Evolutionary conservation across 2,113 vertebrate genomes (phyloP).

Genomic region (Perccottus glenii): DNA sequence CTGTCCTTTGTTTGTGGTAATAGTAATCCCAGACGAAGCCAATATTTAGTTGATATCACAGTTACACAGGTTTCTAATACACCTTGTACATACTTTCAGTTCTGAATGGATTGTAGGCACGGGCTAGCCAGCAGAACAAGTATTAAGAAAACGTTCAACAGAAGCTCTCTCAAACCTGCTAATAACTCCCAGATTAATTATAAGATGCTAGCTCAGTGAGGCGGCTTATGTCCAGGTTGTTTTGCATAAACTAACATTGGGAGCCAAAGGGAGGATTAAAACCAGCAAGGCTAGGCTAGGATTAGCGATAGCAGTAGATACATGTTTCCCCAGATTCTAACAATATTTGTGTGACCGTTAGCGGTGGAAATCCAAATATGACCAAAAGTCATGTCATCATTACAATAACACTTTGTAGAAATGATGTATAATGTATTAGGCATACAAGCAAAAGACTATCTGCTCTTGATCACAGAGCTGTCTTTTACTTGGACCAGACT

Average conservation of each 20-base stretch:
- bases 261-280: neutral
- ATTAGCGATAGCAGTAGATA: neutral
- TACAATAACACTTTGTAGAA: no score
- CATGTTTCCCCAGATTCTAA: neutral
- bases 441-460: no score
- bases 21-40: neutral
- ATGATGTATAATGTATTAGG: no score
- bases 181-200: neutral
- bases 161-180: neutral
- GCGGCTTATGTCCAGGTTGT: neutral
- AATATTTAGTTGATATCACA: neutral
- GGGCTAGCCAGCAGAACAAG: neutral
- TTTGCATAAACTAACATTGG: neutral
- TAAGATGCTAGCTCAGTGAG: neutral
- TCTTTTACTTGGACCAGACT: no score
- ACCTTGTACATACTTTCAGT: neutral
- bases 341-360: neutral
- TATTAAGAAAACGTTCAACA: neutral
- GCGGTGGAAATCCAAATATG: no score
- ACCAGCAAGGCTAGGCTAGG: neutral
- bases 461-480: no score
- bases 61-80: neutral
- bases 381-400: no score
- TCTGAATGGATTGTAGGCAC: neutral
- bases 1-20: neutral